phyloP scores from a whole-genome alignment of 2,797 vertebrate genomes.

The Chiroxiphia lanceolata region DNA sequence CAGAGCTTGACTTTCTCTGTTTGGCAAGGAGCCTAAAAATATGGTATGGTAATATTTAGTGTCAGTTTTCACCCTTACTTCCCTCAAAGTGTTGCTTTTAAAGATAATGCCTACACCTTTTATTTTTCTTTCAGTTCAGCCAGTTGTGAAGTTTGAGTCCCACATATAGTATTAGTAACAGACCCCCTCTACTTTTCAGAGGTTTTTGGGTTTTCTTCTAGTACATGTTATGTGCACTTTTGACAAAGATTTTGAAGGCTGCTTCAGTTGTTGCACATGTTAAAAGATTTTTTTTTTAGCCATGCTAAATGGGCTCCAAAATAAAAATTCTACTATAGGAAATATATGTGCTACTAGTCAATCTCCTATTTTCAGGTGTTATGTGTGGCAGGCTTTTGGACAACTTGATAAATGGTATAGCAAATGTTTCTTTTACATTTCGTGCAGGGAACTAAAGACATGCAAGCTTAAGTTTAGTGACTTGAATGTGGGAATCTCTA shows the following conservation, averaged over 20 bases:
- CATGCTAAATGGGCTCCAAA: neutral
- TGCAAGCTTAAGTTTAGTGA: neutral
- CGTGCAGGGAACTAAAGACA: neutral
- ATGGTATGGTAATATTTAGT: neutral
- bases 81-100: neutral
- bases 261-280: neutral
- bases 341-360: neutral
- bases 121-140: neutral
- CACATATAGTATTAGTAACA: neutral
- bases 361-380: neutral
- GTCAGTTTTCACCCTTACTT: neutral
- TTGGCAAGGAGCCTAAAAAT: neutral
- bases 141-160: neutral
- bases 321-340: neutral
- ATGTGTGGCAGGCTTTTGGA: neutral
- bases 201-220: neutral
- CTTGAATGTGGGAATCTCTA: neutral
- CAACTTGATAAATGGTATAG: neutral
- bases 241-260: neutral
- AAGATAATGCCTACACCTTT: neutral
- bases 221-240: accelerated
- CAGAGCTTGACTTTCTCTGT: neutral
- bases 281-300: neutral
- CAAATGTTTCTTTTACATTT: neutral
- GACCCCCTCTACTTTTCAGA: accelerated